Base-by-base conservation (phyloP, 2,113 vertebrate genomes). In the Nothobranchius furzeri region DNA sequence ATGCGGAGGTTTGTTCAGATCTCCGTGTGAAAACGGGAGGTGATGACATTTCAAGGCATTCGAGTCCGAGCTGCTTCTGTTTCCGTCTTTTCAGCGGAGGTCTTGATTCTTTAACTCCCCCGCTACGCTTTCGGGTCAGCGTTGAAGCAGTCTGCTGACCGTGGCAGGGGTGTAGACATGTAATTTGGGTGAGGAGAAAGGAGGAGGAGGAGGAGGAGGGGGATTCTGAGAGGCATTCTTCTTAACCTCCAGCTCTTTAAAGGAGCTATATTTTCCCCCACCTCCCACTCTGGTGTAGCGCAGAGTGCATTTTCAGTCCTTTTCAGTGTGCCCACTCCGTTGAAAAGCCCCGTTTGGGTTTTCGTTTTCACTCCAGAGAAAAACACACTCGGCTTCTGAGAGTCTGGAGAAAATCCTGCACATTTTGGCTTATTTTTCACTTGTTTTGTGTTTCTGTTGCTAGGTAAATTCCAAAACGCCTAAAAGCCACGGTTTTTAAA, bases 271-370 rank as follows among this genome's bases (percentile, higher is more conserved):
- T 93, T 89, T 85, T 91, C 73, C 85, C 82, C 82, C 87, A 81
- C 68, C 85, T 87, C 88, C 85, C 72, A 54, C 90, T 86, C 84
- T 83, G 88, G 79, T 85, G 92, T 76, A 85, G 84, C 60, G 83
- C 76, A 72, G 74, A 87, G 82, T 87, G 90, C 85, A 87, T 88
- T 92, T 90, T 58, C 76, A 92, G 83, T 65, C 82, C 85, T 88
- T 92, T 93, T 94, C 92, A 93, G 83, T 91, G 90, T 91, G 88
- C 88, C 90, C 85, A 84, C 81, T 92, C 91, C 88, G 90, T 92
- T 93, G 91, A 93, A 92, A 91, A 88, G 59, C 71, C 73, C 43
- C 80, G 77, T 84, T 80, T 65, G 76, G 80, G 82, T 72, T 79
- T 30, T 90, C 58, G 76, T 82, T 89, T 79, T 83, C 71, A 77